Conservation (phyloP, 2,888 invertebrate species). For the Operophtera brumata region DNA sequence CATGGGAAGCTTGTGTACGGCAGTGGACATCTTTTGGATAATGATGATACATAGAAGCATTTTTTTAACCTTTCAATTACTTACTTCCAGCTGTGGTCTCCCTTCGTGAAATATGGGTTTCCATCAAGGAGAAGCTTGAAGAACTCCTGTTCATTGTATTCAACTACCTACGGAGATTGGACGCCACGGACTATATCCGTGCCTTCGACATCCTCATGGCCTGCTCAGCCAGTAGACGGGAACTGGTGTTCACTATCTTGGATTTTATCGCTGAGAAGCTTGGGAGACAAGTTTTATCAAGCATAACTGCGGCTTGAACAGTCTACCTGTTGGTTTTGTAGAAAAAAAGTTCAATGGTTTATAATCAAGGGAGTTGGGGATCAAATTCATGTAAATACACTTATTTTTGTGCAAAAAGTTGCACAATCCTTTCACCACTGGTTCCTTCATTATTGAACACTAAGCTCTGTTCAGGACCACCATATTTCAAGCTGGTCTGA, state of each 20-base stretch:
- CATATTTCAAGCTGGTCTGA: too few relatives aligned
- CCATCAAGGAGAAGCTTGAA: constrained; percentile 51
- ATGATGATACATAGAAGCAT: too few relatives aligned
- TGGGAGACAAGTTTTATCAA: constrained; percentile 54
- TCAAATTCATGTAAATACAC: too few relatives aligned
- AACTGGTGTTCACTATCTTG: constrained; percentile 59
- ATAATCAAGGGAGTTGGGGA: too few relatives aligned
- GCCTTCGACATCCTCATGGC: constrained; percentile 59
- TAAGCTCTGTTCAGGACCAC: too few relatives aligned
- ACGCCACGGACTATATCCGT: constrained; percentile 50
- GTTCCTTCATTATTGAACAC: too few relatives aligned
- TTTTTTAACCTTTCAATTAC: background rate
- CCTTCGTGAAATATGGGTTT: constrained; percentile 60
- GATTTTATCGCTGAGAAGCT: constrained; percentile 61
- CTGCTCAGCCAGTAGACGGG: constrained; percentile 46
- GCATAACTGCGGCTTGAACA: constrained; percentile 44
- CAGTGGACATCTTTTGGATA: too few relatives aligned
- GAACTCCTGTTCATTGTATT: constrained; percentile 61
- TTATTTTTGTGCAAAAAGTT: too few relatives aligned
- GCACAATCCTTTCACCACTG: too few relatives aligned
- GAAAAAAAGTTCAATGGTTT: too few relatives aligned
- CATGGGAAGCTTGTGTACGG: too few relatives aligned
- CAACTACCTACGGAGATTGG: constrained; percentile 57
- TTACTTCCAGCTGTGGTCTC: constrained; percentile 53
- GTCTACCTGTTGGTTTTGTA: background rate